Base-by-base conservation (phyloP, 2,113 vertebrate species). In the Zosterops pallidus region DNA sequence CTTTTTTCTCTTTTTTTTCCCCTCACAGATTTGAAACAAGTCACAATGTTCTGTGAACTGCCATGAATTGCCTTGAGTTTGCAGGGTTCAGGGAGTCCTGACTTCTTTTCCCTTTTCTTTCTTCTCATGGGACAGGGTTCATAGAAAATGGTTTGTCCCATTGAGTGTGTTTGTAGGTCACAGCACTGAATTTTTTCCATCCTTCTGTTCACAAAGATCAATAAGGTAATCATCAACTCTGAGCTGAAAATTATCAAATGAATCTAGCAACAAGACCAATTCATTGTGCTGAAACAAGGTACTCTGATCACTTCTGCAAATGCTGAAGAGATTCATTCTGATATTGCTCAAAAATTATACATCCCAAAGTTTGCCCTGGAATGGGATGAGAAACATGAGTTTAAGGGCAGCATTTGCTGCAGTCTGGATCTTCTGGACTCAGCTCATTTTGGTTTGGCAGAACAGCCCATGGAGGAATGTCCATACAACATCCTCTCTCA, bases 401-500 rank as follows among this genome's bases (percentile, higher is more conserved):
- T 90, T 86, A 68, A 76, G 35, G 20, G 8, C 39, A 59, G 14
- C 9, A 20, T 64, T 31, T 52, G 7, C 50, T 84, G 12, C 16
- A 35, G 17, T 20, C 64, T 77, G 39, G 29, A n/a, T 55, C 44
- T 64, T 41, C 28, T 41, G 63, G n/a, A n/a, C 26, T 65, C 37
- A 39, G 11, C 29, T 44, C n/a, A 15, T 9, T 62, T 64, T 13
- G 13, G 6, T 49, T 81, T 12, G 2, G 21, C 0, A 18, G 62
- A 71, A 18, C 52, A 42, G 55, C 2, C 1, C 3, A 3, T 19
- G 18, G 7, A 22, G 13, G 4, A 60, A 8, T 2, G 3, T 44
- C 4, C 2, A 24, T 42, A 11, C 35, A 83, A 25, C 23, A 39
- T 20, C 49, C 24, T 68, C 52, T 37, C 67, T 86, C 49, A 26